These are phyloP conservation scores for Drosophila virilis DNA, from an alignment of 1,140 invertebrate genomes.

Conservation along the genomic window DNA sequence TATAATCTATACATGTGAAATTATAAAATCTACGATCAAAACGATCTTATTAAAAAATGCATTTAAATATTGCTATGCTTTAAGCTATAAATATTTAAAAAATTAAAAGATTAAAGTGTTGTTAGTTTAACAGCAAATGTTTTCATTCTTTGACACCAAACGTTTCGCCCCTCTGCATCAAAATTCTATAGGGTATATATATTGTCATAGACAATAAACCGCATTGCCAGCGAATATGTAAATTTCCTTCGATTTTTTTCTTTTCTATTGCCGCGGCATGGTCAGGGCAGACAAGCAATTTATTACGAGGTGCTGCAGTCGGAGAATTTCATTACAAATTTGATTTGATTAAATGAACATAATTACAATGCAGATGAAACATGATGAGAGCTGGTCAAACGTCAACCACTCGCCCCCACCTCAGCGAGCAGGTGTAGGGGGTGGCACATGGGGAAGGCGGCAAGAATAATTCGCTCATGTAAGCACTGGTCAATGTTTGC, in stretches of 20 bases:
- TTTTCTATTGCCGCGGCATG: neutral
- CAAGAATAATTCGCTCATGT: neutral
- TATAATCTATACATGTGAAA: neutral
- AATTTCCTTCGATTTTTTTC: conserved; percentile 45
- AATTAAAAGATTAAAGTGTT: too few species aligned
- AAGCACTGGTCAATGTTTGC: conserved; percentile 25
- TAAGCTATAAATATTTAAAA: too few species aligned
- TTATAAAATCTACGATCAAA: neutral
- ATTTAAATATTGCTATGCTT: too few species aligned
- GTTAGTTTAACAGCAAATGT: too few species aligned
- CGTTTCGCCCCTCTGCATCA: neutral
- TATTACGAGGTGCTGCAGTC: conserved; percentile 51
- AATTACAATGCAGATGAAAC: conserved; percentile 73
- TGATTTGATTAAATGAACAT: conserved; percentile 73
- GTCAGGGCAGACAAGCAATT: conserved; percentile 34
- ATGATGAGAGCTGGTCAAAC: conserved; percentile 24
- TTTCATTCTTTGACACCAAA: too few species aligned
- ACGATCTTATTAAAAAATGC: too few species aligned
- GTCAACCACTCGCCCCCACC: neutral
- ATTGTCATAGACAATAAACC: conserved; percentile 23
- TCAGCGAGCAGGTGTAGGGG: neutral
- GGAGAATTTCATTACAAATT: conserved; percentile 71
- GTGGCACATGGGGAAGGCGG: neutral
- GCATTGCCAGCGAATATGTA: conserved; percentile 58
- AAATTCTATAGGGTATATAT: neutral